Evolutionary conservation across 2,113 vertebrate species (phyloP), one percentile per base, ranked within the genome.

Genomic region (Drymodes brunneopygia): DNA sequence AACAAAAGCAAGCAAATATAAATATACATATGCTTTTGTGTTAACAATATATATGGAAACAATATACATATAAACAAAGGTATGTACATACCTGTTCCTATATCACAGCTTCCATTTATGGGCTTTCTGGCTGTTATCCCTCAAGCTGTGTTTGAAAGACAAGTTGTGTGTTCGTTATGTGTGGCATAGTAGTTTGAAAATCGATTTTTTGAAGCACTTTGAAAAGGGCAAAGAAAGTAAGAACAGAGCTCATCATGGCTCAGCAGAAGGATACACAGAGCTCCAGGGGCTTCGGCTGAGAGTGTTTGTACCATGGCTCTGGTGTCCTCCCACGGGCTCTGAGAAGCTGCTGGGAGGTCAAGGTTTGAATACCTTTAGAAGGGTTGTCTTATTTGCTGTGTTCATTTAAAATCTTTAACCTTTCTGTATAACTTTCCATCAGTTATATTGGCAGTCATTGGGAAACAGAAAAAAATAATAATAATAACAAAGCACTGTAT

Each of bases 321-420:
- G 23, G 4, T 47, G 28, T 44, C 13, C 10, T 86, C 24, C 58
- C 17, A 4, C 0, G 1, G 48, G 24, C 7, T 69, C 24, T 1
- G 1, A 36, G 27, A 71, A 75, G 11, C 21, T 65, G 4, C 13
- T 75, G n/a, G 24, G 35, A 62, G 3, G 35, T 62, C 83, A 58
- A 40, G 13, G 10, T 64, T 16, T 80, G 15, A 47, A 42, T 47
- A 64, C 7, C 25, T 77, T 85, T 72, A 56, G 28, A 77, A 80
- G 25, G 2, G 3, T 85, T 19, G 12, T 47, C 40, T 88, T 81
- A 58, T 21, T 74, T 85, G 16, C 11, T 48, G 7, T 71, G 35
- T 61, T 25, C 6, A 22, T 54, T 71, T 48, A 38, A 74, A 69
- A 44, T 44, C 19, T 79, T 35, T 79, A 38, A 38, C 33, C 65